Percentiles rank a stretch among this genome's conserved stretches.
phyloP scores from a whole-genome alignment of 2,888 invertebrate species.

The Antheraea yamamai region DNA sequence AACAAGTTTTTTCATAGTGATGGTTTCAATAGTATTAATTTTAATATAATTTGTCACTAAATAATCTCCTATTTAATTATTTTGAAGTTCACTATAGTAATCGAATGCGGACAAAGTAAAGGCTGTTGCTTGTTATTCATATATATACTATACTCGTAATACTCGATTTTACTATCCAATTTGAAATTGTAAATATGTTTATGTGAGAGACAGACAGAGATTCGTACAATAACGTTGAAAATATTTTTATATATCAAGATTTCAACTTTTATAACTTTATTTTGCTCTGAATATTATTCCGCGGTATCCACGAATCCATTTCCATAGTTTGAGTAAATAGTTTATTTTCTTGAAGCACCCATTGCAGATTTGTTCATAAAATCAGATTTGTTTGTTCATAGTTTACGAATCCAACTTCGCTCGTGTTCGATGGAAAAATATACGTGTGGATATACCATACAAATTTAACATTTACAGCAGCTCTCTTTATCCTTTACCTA shows the following conservation, averaged over 20 bases:
- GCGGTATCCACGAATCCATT: neutral
- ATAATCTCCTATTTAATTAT: no score
- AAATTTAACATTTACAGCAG: neutral
- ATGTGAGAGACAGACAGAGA: neutral
- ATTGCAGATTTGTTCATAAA: neutral
- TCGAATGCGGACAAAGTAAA: no score
- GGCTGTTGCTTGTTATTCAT: neutral
- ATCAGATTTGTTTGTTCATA: neutral
- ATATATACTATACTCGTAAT: neutral
- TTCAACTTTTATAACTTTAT: constrained; percentile 1
- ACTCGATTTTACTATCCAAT: neutral
- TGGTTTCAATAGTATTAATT: no score
- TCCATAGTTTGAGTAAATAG: neutral
- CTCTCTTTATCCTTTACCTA: neutral
- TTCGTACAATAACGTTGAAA: neutral
- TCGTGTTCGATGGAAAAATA: neutral
- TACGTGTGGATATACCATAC: neutral
- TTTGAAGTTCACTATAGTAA: no score
- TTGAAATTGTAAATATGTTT: neutral
- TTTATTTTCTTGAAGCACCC: neutral
- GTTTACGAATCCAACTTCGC: neutral
- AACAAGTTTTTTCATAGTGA: no score
- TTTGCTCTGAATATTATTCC: neutral
- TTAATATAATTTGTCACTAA: no score
- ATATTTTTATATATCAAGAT: neutral